A percentile compares a stretch with the other conserved stretches of the same genome.
Evolutionary conservation across 2,888 invertebrate genomes (phyloP).

Genomic region (Leptodirus hochenwartii): DNA sequence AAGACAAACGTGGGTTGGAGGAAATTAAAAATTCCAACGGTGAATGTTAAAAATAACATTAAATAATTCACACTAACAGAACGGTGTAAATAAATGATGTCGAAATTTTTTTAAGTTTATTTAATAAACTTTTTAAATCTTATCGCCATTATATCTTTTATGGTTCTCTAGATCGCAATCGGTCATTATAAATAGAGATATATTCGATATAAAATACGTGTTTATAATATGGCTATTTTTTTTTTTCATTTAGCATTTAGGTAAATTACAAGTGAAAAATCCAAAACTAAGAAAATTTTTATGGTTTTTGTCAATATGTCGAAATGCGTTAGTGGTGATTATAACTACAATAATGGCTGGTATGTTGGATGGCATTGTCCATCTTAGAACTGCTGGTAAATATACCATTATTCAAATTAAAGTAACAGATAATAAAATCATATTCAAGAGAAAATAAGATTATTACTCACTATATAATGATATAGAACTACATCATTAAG

Average conservation of each 20-base stretch:
- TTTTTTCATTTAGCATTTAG: slow-evolving; percentile 34
- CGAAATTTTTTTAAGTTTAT: slow-evolving; percentile 1
- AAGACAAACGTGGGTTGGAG: no score
- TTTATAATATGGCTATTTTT: not conserved
- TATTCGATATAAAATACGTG: not conserved
- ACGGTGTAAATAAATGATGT: not conserved
- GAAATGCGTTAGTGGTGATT: slow-evolving; percentile 62
- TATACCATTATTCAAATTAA: no score
- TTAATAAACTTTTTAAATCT: not conserved
- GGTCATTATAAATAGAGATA: not conserved
- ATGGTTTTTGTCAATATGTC: slow-evolving; percentile 58
- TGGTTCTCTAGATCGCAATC: not conserved
- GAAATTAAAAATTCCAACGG: no score
- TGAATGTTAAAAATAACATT: no score
- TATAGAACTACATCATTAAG: no score
- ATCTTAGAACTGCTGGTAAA: slow-evolving; percentile 45
- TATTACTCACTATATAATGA: no score
- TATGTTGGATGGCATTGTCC: slow-evolving; percentile 29
- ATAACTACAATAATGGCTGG: slow-evolving; percentile 42
- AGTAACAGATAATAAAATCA: no score
- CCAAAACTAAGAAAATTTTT: slow-evolving; percentile 33
- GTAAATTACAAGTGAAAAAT: slow-evolving; percentile 32
- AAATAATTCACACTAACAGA: not conserved
- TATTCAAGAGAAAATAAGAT: no score
- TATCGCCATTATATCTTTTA: not conserved